Conservation (phyloP, 2,113 vertebrate genomes). For the Pachycephala philippinensis region DNA sequence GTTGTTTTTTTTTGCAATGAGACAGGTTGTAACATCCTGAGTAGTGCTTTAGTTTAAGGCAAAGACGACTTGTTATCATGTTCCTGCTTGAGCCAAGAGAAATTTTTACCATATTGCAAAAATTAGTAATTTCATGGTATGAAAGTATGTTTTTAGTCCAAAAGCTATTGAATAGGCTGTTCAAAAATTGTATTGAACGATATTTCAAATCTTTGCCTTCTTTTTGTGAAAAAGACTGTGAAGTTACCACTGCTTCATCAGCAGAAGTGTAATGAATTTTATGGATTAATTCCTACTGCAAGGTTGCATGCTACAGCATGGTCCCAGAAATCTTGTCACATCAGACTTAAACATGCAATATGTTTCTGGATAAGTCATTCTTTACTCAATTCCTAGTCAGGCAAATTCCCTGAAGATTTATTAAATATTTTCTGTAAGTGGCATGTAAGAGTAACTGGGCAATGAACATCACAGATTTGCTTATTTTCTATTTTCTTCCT, state of each 20-base stretch:
- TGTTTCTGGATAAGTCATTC: neutral
- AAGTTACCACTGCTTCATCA: neutral
- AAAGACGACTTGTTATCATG: neutral
- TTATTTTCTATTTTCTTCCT: neutral
- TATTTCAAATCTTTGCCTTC: neutral
- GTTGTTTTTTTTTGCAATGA: neutral
- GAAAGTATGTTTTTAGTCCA: neutral
- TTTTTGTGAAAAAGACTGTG: neutral
- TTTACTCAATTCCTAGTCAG: neutral
- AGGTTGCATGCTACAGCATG: neutral
- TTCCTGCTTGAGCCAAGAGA: neutral
- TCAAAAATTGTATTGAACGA: neutral
- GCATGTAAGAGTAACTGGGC: neutral
- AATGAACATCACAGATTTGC: neutral
- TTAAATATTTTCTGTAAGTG: neutral
- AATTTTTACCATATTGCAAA: neutral
- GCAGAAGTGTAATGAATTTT: conserved; percentile 3
- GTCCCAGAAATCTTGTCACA: neutral
- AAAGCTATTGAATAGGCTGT: neutral
- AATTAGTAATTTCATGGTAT: neutral
- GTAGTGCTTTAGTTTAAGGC: neutral
- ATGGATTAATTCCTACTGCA: neutral
- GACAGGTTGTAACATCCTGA: neutral
- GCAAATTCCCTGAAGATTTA: neutral
- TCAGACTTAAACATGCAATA: neutral